Base-by-base conservation (phyloP, 2,113 vertebrate genomes). In the Scartelaos histophorus region DNA sequence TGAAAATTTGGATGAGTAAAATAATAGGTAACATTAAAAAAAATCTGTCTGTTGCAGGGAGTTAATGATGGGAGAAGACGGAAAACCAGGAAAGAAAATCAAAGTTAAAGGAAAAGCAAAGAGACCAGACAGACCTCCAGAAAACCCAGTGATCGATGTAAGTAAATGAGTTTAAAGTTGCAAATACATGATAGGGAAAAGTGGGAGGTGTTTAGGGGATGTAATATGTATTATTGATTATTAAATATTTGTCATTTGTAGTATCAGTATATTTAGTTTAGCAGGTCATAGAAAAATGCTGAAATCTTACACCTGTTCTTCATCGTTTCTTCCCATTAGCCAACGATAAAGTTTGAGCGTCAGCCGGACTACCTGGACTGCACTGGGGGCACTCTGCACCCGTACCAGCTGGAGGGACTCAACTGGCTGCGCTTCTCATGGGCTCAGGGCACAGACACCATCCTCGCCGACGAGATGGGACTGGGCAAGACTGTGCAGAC, bases 371-470 rank as follows among this genome's bases (percentile, higher is more conserved):
- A 98, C 80, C 90, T 99, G 57, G 97, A 98, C 87, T 90, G 93
- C 38, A 99, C 97, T 0, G 96, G 97, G 0, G 97, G 97, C 0
- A 97, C 94, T 0, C 82, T 99, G 77, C 97, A 99, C 74, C 97
- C 97, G 0, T 99, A 99, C 92, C 97, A 99, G 77, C 94, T 99
- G 90, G 97, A 99, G 89, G 97, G 97, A 0, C 91, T 99, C 57
- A 99, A 99, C 87, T 99, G 97, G 97, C 90, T 99, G 77, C 95
- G 97, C 3, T 99, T 99, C 87, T 98, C 97, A 15, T 99, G 97
- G 97, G 97, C 97, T 56, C 97, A 99, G 90, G 97, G 97, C 79
- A 99, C 97, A 0, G 97, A 99, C 82, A 99, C 97, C 66, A 99
- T 99, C 85, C 88, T 99, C 84, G 97, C 97, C 3, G 97, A 99